These are phyloP conservation scores for Sebastes vulpes DNA, from an alignment of 2,797 vertebrate species.

Conservation along the genomic window DNA sequence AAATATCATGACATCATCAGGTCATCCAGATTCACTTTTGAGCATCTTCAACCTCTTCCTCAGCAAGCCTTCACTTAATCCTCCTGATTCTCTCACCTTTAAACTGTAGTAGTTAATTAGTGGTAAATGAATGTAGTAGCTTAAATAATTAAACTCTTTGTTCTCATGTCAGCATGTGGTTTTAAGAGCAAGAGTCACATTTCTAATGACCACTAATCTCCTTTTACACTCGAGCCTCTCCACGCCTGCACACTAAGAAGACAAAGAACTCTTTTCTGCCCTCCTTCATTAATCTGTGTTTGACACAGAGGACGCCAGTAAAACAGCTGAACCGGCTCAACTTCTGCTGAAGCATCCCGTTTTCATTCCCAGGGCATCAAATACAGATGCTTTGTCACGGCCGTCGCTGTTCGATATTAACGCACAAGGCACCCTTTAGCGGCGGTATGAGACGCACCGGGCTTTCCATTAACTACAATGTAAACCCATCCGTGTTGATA, in stretches of 20 bases:
- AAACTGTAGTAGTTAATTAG: not conserved
- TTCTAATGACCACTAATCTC: not conserved
- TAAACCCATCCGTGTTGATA: too few species aligned
- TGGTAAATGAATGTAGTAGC: not conserved
- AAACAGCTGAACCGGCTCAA: not conserved
- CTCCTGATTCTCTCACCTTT: not conserved
- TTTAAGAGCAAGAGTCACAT: not conserved
- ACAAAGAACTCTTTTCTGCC: not conserved
- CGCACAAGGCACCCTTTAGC: too few species aligned
- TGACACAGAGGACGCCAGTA: not conserved
- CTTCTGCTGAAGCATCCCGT: not conserved
- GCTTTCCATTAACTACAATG: too few species aligned
- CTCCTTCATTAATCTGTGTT: not conserved
- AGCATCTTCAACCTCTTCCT: not conserved
- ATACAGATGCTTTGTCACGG: too few species aligned
- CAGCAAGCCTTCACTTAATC: not conserved
- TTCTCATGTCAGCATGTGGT: not conserved
- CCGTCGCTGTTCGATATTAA: too few species aligned
- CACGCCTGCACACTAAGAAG: not conserved
- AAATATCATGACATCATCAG: not conserved
- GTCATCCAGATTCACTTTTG: not conserved
- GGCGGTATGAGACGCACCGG: too few species aligned
- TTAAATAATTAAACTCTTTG: not conserved
- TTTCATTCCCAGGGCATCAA: too few species aligned
- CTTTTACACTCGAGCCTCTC: not conserved